Percentiles rank a stretch among this genome's conserved stretches.
These are phyloP conservation scores for Platypus cylindrus DNA, from an alignment of 2,888 invertebrate species.

Conservation along the genomic window DNA sequence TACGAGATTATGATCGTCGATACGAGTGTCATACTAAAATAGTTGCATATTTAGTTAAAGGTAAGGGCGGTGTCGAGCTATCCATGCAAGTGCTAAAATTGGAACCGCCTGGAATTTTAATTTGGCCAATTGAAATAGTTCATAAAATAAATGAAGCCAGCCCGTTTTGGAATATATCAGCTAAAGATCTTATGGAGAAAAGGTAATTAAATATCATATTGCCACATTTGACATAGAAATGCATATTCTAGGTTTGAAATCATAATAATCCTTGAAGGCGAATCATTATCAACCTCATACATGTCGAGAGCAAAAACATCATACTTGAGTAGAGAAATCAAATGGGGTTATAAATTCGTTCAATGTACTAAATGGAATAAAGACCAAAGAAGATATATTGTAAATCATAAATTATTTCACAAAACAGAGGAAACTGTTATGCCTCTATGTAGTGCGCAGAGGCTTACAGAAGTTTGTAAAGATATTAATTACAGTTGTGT, in stretches of 20 bases:
- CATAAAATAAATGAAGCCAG: slow-evolving; percentile 67
- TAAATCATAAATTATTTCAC: slow-evolving; percentile 52
- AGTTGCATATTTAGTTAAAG: slow-evolving; percentile 53
- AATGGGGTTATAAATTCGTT: slow-evolving; percentile 73
- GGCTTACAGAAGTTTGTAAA: slow-evolving; percentile 54
- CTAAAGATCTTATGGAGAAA: slow-evolving; percentile 60
- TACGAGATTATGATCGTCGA: slow-evolving; percentile 64
- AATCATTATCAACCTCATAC: slow-evolving; percentile 64
- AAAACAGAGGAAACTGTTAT: slow-evolving; percentile 54
- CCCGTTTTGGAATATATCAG: slow-evolving; percentile 67
- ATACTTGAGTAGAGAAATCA: slow-evolving; percentile 66
- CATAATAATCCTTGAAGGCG: slow-evolving; percentile 70
- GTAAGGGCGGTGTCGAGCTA: slow-evolving; percentile 65
- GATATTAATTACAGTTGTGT: slow-evolving; percentile 9
- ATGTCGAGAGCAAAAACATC: slow-evolving; percentile 62
- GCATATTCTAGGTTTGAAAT: slow-evolving; percentile 55
- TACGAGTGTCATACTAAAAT: slow-evolving; percentile 72
- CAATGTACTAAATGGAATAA: slow-evolving; percentile 39
- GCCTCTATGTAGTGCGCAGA: slow-evolving; percentile 76
- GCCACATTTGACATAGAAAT: not conserved
- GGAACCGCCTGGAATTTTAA: slow-evolving; percentile 49
- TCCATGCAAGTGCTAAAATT: slow-evolving; percentile 58
- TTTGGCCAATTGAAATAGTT: slow-evolving; percentile 81
- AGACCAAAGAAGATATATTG: slow-evolving; percentile 42
- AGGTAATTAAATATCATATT: slow-evolving; percentile 28